A percentile compares a stretch with the other conserved stretches of the same genome.
Evolutionary conservation across 1,140 invertebrate species (phyloP).

Genomic region (Drosophila eugracilis): DNA sequence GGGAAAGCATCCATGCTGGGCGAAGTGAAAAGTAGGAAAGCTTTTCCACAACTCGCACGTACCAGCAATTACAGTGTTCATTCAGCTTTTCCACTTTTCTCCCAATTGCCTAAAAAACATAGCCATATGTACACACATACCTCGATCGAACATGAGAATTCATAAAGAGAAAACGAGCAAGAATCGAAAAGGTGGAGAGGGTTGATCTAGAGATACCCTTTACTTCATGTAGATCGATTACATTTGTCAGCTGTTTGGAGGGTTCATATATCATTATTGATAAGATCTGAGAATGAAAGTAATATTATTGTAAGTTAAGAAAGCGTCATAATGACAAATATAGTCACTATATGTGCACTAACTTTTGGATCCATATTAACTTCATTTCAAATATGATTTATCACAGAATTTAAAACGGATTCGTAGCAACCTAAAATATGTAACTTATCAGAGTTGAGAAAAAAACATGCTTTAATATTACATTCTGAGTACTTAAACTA

Average conservation of each 20-base stretch:
- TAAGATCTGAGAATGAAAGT: not conserved
- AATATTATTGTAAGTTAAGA: not conserved
- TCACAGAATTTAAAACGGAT: too few relatives aligned
- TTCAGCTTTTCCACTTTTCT: constrained; percentile 48
- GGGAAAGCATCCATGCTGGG: not conserved
- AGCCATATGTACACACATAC: constrained; percentile 26
- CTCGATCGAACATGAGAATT: constrained; percentile 23
- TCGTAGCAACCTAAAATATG: too few relatives aligned
- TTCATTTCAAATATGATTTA: too few relatives aligned
- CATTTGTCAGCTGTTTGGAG: not conserved
- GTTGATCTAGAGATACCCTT: constrained; percentile 9
- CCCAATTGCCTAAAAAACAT: constrained; percentile 21
- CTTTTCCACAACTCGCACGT: constrained; percentile 45
- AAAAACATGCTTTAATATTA: too few relatives aligned
- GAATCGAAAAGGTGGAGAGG: constrained; percentile 3
- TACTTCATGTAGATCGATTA: not conserved
- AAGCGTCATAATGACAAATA: too few relatives aligned
- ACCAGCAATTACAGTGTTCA: constrained; percentile 43
- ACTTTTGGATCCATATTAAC: too few relatives aligned
- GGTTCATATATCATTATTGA: not conserved
- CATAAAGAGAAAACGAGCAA: constrained; percentile 41
- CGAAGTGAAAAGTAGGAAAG: constrained; percentile 67
- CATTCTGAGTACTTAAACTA: too few relatives aligned
- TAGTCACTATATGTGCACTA: too few relatives aligned
- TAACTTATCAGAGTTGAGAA: too few relatives aligned